A percentile compares a stretch with the other conserved stretches of the same genome.
phyloP scores from a whole-genome alignment of 2,113 vertebrate species.

The Synodontis membranacea region DNA sequence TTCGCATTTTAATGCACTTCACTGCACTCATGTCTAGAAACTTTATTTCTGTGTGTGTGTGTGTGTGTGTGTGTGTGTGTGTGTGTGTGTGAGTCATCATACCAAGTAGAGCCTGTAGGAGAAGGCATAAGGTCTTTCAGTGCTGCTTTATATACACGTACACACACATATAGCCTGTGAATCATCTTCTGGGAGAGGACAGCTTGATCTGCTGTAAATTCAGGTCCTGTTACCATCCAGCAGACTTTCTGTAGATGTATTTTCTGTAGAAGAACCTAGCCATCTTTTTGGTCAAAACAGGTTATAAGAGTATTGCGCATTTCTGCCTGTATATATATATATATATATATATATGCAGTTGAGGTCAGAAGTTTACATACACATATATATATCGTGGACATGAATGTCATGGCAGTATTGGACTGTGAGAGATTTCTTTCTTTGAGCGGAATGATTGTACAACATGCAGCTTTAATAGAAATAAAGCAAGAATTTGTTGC shows the following conservation, averaged over 20 bases:
- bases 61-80: slow-evolving; percentile 31
- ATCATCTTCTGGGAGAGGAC: slow-evolving; percentile 62
- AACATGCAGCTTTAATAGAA: too few relatives aligned
- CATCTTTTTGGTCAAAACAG: too few relatives aligned
- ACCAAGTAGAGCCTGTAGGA: slow-evolving; percentile 52
- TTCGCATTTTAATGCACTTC: not conserved
- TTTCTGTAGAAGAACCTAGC: too few relatives aligned
- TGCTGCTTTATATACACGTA: slow-evolving; percentile 51
- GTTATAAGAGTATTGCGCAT: too few relatives aligned
- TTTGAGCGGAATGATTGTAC: too few relatives aligned
- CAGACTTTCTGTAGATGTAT: not conserved
- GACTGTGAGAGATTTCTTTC: too few relatives aligned
- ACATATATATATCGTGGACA: too few relatives aligned
- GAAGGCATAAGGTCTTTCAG: slow-evolving; percentile 58
- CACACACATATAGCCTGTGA: slow-evolving; percentile 55
- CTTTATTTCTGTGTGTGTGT: slow-evolving; percentile 4
- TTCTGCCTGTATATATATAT: too few relatives aligned
- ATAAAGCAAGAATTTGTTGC: too few relatives aligned
- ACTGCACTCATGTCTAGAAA: not conserved
- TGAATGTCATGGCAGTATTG: too few relatives aligned
- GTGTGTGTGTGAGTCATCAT: slow-evolving; percentile 43
- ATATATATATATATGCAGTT: too few relatives aligned
- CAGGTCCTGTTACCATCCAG: slow-evolving; percentile 49
- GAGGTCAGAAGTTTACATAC: too few relatives aligned
- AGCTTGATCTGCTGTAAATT: slow-evolving; percentile 53